Evolutionary conservation across 2,888 invertebrate species (phyloP).

Genomic region (Gerris lacustris): DNA sequence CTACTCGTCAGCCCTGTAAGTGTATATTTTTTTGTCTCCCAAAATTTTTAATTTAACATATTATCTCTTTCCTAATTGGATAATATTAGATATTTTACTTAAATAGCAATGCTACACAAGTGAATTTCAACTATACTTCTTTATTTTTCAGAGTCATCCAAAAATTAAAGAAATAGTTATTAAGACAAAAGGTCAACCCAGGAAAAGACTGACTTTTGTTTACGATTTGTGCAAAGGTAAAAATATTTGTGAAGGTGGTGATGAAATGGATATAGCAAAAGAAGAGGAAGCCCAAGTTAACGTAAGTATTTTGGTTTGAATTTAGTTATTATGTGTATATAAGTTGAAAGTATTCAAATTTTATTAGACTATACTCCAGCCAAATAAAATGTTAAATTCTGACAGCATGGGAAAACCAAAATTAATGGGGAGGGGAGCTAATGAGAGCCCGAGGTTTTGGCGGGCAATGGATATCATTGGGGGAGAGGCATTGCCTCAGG

Average conservation of each 20-base stretch:
- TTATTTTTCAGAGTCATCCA: constrained; percentile 58
- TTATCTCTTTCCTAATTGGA: no score
- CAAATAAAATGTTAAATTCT: no score
- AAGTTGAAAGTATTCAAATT: no score
- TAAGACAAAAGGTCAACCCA: constrained; percentile 92
- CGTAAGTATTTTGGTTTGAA: neutral
- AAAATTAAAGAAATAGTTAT: constrained; percentile 88
- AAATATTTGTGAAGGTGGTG: constrained; percentile 95
- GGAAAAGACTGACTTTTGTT: constrained; percentile 85
- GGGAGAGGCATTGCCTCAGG: no score
- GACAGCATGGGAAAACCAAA: no score
- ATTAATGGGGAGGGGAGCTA: no score
- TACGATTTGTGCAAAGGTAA: constrained; percentile 97
- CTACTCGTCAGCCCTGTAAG: constrained; percentile 86
- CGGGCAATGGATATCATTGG: no score
- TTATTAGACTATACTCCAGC: no score
- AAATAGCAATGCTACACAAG: constrained; percentile 21
- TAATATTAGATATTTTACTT: neutral
- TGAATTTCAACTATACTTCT: constrained; percentile 15
- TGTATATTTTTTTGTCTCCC: constrained; percentile 34
- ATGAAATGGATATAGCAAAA: constrained; percentile 87
- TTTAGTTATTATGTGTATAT: neutral
- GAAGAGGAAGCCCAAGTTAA: constrained; percentile 37
- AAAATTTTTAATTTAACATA: neutral
- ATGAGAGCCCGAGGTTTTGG: no score